phyloP scores from a whole-genome alignment of 2,113 vertebrate genomes.

The Loxodonta africana region DNA sequence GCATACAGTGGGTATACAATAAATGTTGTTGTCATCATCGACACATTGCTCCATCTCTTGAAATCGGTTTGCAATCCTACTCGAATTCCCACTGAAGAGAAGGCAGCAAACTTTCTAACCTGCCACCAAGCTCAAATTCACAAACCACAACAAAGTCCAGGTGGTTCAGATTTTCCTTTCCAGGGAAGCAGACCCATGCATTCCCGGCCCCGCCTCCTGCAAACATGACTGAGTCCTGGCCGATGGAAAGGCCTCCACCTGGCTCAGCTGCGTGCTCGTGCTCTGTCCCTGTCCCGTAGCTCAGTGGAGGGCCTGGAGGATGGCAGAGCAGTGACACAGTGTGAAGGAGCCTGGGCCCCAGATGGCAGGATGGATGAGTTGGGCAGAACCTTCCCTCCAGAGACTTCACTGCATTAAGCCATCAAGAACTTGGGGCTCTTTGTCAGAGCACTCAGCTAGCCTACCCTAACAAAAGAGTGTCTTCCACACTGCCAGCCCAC shows the following conservation, averaged over 20 bases:
- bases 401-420: rapidly evolving
- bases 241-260: background rate
- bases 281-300: too few relatives aligned
- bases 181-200: background rate
- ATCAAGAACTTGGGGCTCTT: background rate
- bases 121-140: background rate
- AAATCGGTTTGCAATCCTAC: background rate
- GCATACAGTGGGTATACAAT: rapidly evolving
- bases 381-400: background rate
- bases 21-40: rapidly evolving
- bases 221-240: background rate
- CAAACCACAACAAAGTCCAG: background rate
- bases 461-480: too few relatives aligned
- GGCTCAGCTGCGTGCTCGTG: too few relatives aligned
- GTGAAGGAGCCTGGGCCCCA: background rate
- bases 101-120: background rate
- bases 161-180: background rate
- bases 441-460: background rate
- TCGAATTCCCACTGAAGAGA: background rate
- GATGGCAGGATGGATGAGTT: background rate
- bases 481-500: rapidly evolving
- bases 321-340: too few relatives aligned
- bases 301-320: too few relatives aligned
- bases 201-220: too few relatives aligned
- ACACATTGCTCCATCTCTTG: rapidly evolving